These are phyloP conservation scores for Listronotus oregonensis DNA, from an alignment of 1,140 invertebrate species.

Conservation along the genomic window DNA sequence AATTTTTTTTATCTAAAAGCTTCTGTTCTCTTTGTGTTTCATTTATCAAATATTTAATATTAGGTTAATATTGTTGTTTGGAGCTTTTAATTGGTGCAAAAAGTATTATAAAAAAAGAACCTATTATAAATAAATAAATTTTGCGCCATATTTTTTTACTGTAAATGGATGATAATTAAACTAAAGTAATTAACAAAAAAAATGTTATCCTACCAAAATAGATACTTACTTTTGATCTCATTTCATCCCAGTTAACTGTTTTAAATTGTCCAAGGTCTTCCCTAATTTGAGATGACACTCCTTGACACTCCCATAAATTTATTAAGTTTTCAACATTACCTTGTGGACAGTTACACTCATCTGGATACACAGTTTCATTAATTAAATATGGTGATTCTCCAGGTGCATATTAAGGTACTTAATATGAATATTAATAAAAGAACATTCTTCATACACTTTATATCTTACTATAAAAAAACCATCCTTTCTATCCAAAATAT, in stretches of 20 bases:
- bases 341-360: constrained; percentile 84
- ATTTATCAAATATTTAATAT: too few relatives aligned
- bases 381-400: constrained; percentile 68
- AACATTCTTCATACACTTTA: constrained; percentile 76
- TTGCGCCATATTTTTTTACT: too few relatives aligned
- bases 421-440: constrained; percentile 71
- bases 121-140: too few relatives aligned
- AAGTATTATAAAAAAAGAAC: too few relatives aligned
- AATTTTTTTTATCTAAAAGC: too few relatives aligned
- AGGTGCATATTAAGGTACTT: constrained; percentile 71
- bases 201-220: too few relatives aligned
- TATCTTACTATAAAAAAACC: constrained; percentile 86
- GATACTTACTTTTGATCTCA: constrained; percentile 64
- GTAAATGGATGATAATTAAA: too few relatives aligned
- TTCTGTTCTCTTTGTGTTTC: too few relatives aligned
- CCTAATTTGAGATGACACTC: constrained; percentile 72
- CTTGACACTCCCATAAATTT: constrained; percentile 69
- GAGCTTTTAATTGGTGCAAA: too few relatives aligned
- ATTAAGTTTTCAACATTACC: constrained; percentile 70
- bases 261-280: constrained; percentile 75
- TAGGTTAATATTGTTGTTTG: too few relatives aligned
- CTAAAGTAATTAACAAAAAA: too few relatives aligned
- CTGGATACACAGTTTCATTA: constrained; percentile 74
- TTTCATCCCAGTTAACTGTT: constrained; percentile 72
- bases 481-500: constrained; percentile 83